These are phyloP conservation scores for Myripristis murdjan DNA, from an alignment of 2,797 vertebrate species.

Conservation along the genomic window DNA sequence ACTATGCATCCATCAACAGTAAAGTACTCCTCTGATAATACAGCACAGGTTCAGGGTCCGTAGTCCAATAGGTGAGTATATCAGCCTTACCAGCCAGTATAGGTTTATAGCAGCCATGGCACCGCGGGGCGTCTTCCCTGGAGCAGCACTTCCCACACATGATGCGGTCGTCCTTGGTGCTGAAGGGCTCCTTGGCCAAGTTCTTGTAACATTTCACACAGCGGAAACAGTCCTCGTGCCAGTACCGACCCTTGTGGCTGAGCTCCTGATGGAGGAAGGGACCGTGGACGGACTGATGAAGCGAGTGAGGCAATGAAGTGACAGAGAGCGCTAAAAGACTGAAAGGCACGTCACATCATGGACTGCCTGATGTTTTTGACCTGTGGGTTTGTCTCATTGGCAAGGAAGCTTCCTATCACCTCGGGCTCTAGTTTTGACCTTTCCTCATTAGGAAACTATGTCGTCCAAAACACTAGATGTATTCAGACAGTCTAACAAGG, in stretches of 20 bases:
- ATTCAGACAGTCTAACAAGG: no score
- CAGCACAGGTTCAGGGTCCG: no score
- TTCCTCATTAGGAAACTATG: no score
- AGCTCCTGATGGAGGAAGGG: slow-evolving; percentile 87
- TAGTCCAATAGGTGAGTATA: not conserved
- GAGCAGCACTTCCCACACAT: slow-evolving; percentile 94
- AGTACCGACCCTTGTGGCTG: slow-evolving; percentile 94
- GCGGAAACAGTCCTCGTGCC: slow-evolving; percentile 96
- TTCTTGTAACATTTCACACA: slow-evolving; percentile 94
- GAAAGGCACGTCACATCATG: no score
- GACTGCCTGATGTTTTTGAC: no score
- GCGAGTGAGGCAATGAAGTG: not conserved
- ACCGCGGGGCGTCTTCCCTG: slow-evolving; percentile 90
- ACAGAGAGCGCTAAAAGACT: slow-evolving; percentile 1
- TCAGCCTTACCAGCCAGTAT: slow-evolving; percentile 89
- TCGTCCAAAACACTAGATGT: no score
- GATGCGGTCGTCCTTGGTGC: slow-evolving; percentile 93
- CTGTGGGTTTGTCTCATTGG: no score
- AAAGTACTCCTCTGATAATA: no score
- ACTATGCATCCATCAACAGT: no score
- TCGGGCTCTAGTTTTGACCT: no score
- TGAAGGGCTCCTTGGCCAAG: slow-evolving; percentile 95
- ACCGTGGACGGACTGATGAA: not conserved
- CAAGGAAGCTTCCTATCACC: no score
- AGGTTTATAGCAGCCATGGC: slow-evolving; percentile 94